These are phyloP conservation scores for Microctonus hyperodae DNA, from an alignment of 2,888 invertebrate species.

Conservation along the genomic window DNA sequence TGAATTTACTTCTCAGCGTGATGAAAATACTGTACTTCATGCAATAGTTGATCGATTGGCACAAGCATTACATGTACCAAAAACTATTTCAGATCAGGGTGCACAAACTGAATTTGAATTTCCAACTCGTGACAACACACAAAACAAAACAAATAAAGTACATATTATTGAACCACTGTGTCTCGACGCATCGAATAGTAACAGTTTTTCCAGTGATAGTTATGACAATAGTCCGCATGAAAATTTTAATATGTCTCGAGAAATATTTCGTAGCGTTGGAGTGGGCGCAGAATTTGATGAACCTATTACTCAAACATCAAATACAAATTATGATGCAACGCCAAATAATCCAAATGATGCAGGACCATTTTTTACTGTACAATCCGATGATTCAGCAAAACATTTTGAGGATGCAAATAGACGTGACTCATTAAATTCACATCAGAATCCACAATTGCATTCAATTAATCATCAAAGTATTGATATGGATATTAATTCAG, in stretches of 20 bases:
- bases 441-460: neutral
- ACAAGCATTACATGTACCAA: slow-evolving; percentile 45
- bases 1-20: slow-evolving; percentile 33
- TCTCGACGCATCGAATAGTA: slow-evolving; percentile 43
- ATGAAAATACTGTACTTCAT: slow-evolving; percentile 42
- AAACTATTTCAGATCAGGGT: slow-evolving; percentile 43
- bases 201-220: slow-evolving; percentile 46
- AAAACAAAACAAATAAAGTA: slow-evolving; percentile 20
- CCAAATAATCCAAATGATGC: neutral
- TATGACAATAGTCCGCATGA: slow-evolving; percentile 49
- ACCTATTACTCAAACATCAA: slow-evolving; percentile 40
- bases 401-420: neutral
- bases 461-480: neutral
- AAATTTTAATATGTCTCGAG: slow-evolving; percentile 48
- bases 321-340: slow-evolving; percentile 35
- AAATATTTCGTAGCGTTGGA: slow-evolving; percentile 56
- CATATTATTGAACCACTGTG: slow-evolving; percentile 37
- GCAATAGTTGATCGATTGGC: slow-evolving; percentile 48
- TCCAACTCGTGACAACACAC: slow-evolving; percentile 17
- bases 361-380: neutral
- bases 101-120: slow-evolving; percentile 42
- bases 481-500: neutral
- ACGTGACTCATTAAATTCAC: neutral
- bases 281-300: slow-evolving; percentile 58
- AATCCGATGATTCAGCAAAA: neutral